phyloP scores from a whole-genome alignment of 92 coral and sea anemone species.

The Palythoa grandiflora region DNA sequence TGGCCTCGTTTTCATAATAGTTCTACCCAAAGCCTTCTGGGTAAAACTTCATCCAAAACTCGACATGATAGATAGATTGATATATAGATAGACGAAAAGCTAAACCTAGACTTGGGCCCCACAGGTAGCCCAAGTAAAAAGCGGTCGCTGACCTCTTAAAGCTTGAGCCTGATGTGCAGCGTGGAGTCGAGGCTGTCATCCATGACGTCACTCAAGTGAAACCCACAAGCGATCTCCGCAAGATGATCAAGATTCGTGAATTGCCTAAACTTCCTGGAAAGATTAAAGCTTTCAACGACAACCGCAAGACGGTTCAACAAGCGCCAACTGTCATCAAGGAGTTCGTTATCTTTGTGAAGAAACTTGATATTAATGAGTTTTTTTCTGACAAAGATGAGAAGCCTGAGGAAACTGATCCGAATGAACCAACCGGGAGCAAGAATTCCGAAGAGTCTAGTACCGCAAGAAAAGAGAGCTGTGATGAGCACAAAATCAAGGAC shows the following conservation, averaged over 20 bases:
- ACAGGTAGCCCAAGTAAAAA: no score
- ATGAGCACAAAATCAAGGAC: slow-evolving; percentile 40
- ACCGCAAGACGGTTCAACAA: slow-evolving; percentile 81
- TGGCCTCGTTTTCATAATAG: no score
- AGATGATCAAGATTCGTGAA: slow-evolving; percentile 68
- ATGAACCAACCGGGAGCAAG: not conserved
- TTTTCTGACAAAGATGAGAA: slow-evolving; percentile 62
- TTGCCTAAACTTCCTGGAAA: slow-evolving; percentile 74
- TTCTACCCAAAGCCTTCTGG: no score
- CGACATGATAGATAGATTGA: no score
- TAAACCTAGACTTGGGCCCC: no score
- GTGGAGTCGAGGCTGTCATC: slow-evolving; percentile 67
- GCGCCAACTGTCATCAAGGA: slow-evolving; percentile 81
- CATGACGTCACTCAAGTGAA: slow-evolving; percentile 68
- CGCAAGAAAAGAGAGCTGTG: not conserved
- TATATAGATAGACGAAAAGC: no score
- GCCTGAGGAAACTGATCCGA: slow-evolving; percentile 35
- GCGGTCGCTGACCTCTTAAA: slow-evolving; percentile 63
- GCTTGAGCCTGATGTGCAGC: slow-evolving; percentile 79
- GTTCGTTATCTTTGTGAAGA: slow-evolving; percentile 63
- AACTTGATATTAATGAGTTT: slow-evolving; percentile 70
- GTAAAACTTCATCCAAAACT: no score
- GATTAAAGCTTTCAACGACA: slow-evolving; percentile 77
- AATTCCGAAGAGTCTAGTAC: slow-evolving; percentile 29
- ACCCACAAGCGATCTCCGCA: slow-evolving; percentile 73